Evolutionary conservation across 1,140 invertebrate species (phyloP), one percentile per base, ranked within the genome.

Genomic region (Acromyrmex heyeri): DNA sequence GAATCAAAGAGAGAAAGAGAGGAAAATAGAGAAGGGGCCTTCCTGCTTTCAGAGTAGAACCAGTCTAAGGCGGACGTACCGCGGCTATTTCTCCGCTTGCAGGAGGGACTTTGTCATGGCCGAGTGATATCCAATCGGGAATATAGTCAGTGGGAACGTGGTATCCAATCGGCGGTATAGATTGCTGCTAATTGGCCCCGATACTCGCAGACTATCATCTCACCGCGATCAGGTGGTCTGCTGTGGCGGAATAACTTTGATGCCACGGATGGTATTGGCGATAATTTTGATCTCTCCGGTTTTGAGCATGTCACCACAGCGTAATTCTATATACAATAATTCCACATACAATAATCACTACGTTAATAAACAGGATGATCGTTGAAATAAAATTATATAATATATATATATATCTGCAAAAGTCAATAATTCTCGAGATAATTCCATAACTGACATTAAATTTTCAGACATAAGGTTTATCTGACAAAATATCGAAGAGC

Each of bases 21-120:
- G 75, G 55, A 57, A n/a, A 18, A 55, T 57, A 57, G 69, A 82
- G 61, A 77, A 72, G 59, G 59, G 30, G 38, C 30, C 21, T 85
- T 61, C 70, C 21, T 70, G 78, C 67, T 85, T 57, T 87, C 85
- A 70, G 83, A 78, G 87, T 77, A 73, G 76, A 89, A 91, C 88
- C 86, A 88, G 89, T 92, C 89, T 59, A 76, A 87, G 88, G 76
- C 89, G 85, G 59, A 90, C 79, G 88, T 78, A 72, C 55, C 86
- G 72, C 53, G 34, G 75, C 67, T 64, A 18, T 85, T 85, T 82
- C 87, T 88, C 73, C 78, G 57, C 86, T 91, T 79, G 61, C 91
- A 83, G 92, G 91, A 91, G 92, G 92, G 91, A 92, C 90, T 91
- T 92, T 87, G 91, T 92, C 90, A 91, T 88, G 92, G 87, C 76